A percentile compares a stretch with the other conserved stretches of the same genome.
Evolutionary conservation across 2,888 invertebrate species (phyloP).

Genomic region (Metalampra italica): DNA sequence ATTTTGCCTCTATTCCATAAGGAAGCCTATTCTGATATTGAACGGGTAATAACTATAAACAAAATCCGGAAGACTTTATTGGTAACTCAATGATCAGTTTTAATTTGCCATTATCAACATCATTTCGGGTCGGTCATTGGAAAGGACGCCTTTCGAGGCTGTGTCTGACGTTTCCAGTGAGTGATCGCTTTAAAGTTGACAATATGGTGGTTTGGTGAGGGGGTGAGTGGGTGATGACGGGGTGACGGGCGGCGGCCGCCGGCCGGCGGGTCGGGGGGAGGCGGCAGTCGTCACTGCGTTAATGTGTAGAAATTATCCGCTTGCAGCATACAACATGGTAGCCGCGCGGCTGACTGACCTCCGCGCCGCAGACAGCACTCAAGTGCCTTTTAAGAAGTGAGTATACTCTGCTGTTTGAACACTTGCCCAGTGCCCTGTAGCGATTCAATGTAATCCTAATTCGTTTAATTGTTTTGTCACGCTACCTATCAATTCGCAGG

Average conservation of each 20-base stretch:
- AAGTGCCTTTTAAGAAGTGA: constrained; percentile 99
- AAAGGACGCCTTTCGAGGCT: neutral
- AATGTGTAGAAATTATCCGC: constrained; percentile 83
- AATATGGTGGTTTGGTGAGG: constrained; percentile 67
- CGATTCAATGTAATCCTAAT: constrained; percentile 13
- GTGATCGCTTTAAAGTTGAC: constrained; percentile 47
- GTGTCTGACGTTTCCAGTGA: neutral
- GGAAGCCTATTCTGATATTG: no score
- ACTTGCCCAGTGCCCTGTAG: neutral
- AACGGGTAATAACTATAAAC: no score
- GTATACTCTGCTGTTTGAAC: constrained; percentile 47
- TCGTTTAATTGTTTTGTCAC: constrained; percentile 17
- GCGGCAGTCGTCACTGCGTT: constrained; percentile 56
- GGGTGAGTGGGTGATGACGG: constrained; percentile 16
- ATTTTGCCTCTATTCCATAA: no score
- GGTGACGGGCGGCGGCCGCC: constrained; percentile 28
- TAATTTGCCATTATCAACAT: constrained; percentile 1
- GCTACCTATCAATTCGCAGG: constrained; percentile 41
- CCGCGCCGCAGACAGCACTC: constrained; percentile 95
- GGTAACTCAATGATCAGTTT: neutral
- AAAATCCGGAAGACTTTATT: neutral
- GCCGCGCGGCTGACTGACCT: constrained; percentile 97
- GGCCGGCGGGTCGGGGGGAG: constrained; percentile 26
- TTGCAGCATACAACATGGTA: constrained; percentile 99
- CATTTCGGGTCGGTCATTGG: neutral